Conservation (phyloP, 2,888 invertebrate species). For the Marronus borbonicus region DNA sequence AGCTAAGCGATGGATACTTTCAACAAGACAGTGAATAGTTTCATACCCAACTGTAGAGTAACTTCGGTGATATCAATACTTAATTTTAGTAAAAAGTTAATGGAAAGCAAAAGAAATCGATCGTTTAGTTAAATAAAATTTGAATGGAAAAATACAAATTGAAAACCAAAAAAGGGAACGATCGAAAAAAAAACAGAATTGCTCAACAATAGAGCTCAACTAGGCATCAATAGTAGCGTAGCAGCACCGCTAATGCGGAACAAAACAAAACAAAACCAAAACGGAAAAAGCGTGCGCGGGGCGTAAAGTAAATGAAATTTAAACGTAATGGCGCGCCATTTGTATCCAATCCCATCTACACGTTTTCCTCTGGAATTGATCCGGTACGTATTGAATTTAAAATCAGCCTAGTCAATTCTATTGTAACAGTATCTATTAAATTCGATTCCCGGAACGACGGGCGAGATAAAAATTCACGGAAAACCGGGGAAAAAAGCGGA, state of each 20-base stretch:
- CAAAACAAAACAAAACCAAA: background rate
- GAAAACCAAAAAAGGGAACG: background rate
- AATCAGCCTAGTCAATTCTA: slow-evolving; percentile 49
- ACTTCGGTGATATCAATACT: too few species aligned
- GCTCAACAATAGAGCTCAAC: too few species aligned
- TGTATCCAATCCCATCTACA: slow-evolving; percentile 44
- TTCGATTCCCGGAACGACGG: slow-evolving; percentile 47
- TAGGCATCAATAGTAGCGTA: background rate
- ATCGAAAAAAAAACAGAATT: too few species aligned
- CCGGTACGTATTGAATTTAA: slow-evolving; percentile 47
- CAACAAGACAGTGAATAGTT: too few species aligned
- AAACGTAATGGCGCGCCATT: slow-evolving; percentile 32
- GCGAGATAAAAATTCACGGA: slow-evolving; percentile 42
- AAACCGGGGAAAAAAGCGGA: background rate
- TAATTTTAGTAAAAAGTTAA: too few species aligned
- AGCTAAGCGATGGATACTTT: too few species aligned
- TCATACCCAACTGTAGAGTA: too few species aligned
- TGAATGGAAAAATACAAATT: background rate
- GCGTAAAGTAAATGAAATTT: slow-evolving; percentile 42
- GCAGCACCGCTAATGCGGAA: background rate
- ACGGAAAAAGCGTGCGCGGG: background rate
- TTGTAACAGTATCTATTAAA: slow-evolving; percentile 53
- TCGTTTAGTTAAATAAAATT: background rate
- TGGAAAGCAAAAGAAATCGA: too few species aligned
- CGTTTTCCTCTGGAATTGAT: slow-evolving; percentile 43